phyloP scores from a whole-genome alignment of 2,797 vertebrate species.

The Microctenopoma lineatum region DNA sequence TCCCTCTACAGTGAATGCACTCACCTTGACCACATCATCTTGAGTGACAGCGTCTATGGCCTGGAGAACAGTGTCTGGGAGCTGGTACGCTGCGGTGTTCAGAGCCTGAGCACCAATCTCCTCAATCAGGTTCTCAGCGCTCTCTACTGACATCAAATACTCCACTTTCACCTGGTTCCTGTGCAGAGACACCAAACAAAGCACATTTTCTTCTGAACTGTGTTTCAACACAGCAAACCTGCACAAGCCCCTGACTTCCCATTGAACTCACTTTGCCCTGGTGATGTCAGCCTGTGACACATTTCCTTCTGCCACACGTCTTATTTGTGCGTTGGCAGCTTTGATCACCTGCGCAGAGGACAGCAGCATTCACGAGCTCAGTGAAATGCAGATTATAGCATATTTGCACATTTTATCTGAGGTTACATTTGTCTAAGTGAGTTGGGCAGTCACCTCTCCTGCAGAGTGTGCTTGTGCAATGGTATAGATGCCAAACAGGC shows the following conservation, averaged over 20 bases:
- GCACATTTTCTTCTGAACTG: background rate
- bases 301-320: conserved; percentile 85
- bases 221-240: background rate
- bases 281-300: conserved; percentile 84
- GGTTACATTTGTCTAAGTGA: background rate
- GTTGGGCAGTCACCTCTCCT: conserved; percentile 83
- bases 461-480: conserved; percentile 86
- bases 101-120: conserved; percentile 90
- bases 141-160: conserved; percentile 91
- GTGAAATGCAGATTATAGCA: background rate
- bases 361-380: background rate
- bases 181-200: conserved; percentile 14
- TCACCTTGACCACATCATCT: conserved; percentile 87
- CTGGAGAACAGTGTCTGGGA: conserved; percentile 80
- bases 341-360: conserved; percentile 86
- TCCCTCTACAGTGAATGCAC: conserved; percentile 43
- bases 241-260: background rate
- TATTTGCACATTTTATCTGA: background rate
- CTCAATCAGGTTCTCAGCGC: conserved; percentile 84
- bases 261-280: conserved; percentile 88
- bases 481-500: conserved; percentile 92
- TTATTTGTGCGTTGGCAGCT: conserved; percentile 88
- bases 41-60: conserved; percentile 85
- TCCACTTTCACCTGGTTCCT: conserved; percentile 91
- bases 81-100: conserved; percentile 79